phyloP scores from a whole-genome alignment of 1,140 invertebrate species.

The Uloborus diversus region DNA sequence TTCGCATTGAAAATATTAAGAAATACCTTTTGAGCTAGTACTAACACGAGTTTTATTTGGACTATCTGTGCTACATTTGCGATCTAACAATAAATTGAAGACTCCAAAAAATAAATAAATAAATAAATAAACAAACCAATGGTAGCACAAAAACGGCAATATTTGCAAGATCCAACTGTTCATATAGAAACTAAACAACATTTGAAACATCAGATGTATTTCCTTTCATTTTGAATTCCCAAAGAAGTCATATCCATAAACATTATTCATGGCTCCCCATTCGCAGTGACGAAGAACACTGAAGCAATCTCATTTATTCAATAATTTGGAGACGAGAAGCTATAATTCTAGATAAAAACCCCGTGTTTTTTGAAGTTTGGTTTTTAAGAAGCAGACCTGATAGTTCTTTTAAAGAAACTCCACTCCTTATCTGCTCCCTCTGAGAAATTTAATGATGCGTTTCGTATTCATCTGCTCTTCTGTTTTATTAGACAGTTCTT shows the following conservation, averaged over 20 bases:
- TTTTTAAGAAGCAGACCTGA: constrained; percentile 20
- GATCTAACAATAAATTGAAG: too few relatives aligned
- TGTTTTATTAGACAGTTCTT: constrained; percentile 36
- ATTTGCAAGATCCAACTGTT: too few relatives aligned
- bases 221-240: background rate
- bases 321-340: constrained; percentile 34
- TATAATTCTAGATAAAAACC: constrained; percentile 31
- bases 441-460: constrained; percentile 50
- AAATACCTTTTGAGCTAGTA: too few relatives aligned
- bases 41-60: too few relatives aligned
- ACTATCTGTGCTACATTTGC: too few relatives aligned
- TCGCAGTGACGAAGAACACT: constrained; percentile 12
- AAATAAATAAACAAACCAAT: too few relatives aligned
- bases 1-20: too few relatives aligned
- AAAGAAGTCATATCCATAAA: constrained; percentile 50
- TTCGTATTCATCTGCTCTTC: constrained; percentile 19
- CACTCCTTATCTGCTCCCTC: constrained; percentile 21
- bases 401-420: constrained; percentile 4
- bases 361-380: constrained; percentile 21
- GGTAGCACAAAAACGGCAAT: too few relatives aligned
- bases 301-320: constrained; percentile 44
- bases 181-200: too few relatives aligned
- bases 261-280: constrained; percentile 18
- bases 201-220: too few relatives aligned
- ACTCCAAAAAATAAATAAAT: too few relatives aligned